Conservation (phyloP, 1,140 invertebrate species). For the Megalonaias nervosa region DNA sequence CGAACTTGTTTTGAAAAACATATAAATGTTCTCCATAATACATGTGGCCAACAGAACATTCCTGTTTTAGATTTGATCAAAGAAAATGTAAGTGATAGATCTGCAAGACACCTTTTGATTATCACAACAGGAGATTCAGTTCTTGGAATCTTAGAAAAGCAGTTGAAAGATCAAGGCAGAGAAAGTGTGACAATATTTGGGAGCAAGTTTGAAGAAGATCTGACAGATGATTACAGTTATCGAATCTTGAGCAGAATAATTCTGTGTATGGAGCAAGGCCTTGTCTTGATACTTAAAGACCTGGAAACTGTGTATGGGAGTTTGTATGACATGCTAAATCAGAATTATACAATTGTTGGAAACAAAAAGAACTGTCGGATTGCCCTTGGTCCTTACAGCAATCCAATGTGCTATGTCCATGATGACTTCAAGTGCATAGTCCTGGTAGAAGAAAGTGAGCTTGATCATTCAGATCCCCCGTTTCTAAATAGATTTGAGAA, state of each 20-base stretch:
- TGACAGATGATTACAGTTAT: conserved; percentile 44
- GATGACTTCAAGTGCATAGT: conserved; percentile 47
- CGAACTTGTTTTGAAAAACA: conserved; percentile 15
- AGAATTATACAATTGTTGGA: conserved; percentile 48
- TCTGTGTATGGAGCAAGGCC: conserved; percentile 53
- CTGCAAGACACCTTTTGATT: conserved; percentile 34
- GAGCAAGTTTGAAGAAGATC: conserved; percentile 50
- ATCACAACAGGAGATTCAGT: conserved; percentile 32
- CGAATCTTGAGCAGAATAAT: conserved; percentile 49
- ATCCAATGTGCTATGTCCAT: conserved; percentile 49
- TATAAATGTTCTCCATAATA: background rate
- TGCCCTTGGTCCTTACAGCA: conserved; percentile 48
- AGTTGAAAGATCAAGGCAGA: conserved; percentile 1
- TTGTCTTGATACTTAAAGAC: conserved; percentile 46
- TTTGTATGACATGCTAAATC: conserved; percentile 55
- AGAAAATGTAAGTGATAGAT: conserved; percentile 32
- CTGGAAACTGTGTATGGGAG: conserved; percentile 51
- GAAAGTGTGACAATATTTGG: conserved; percentile 38
- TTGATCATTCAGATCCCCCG: conserved; percentile 41
- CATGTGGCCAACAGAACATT: background rate
- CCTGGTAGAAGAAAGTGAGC: conserved; percentile 42
- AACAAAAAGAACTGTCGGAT: conserved; percentile 43
- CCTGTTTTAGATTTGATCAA: conserved; percentile 28
- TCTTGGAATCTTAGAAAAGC: conserved; percentile 24
- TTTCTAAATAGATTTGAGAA: conserved; percentile 57